These are phyloP conservation scores for Caenorhabditis panamensis DNA, from an alignment of 2,888 invertebrate genomes.

Conservation along the genomic window DNA sequence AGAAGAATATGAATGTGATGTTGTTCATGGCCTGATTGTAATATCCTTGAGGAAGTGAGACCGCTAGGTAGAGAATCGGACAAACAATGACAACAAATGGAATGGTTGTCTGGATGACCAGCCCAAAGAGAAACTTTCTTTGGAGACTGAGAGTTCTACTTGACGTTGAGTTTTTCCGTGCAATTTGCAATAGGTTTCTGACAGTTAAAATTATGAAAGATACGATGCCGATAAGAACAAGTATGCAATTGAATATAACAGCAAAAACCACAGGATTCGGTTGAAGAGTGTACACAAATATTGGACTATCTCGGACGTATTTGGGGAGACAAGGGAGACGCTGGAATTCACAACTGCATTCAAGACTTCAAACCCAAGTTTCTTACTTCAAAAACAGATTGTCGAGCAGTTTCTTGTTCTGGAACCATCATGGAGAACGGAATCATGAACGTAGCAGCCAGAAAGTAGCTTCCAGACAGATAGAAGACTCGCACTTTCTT, in stretches of 20 bases:
- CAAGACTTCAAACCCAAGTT: too few species aligned
- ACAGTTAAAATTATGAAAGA: neutral
- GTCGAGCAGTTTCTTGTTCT: too few species aligned
- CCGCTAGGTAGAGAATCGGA: neutral
- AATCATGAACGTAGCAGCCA: neutral
- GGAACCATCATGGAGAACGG: neutral
- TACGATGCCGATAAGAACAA: neutral
- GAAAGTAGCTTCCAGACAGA: neutral
- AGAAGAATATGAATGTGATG: neutral
- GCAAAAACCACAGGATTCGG: too few species aligned
- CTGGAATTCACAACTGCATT: neutral
- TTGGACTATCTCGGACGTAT: neutral
- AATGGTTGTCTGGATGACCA: conserved; percentile 4
- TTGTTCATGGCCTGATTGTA: conserved; percentile 15
- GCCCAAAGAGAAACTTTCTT: neutral
- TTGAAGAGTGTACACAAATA: neutral
- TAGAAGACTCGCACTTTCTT: neutral
- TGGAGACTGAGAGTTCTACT: neutral
- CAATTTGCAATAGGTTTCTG: neutral
- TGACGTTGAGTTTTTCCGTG: neutral
- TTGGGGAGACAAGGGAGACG: neutral
- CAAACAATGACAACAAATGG: neutral
- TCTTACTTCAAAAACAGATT: neutral
- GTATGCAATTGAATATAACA: too few species aligned
- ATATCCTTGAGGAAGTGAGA: neutral